Evolutionary conservation across 2,797 vertebrate genomes (phyloP).

Genomic region (Enteromius trimaculatus): DNA sequence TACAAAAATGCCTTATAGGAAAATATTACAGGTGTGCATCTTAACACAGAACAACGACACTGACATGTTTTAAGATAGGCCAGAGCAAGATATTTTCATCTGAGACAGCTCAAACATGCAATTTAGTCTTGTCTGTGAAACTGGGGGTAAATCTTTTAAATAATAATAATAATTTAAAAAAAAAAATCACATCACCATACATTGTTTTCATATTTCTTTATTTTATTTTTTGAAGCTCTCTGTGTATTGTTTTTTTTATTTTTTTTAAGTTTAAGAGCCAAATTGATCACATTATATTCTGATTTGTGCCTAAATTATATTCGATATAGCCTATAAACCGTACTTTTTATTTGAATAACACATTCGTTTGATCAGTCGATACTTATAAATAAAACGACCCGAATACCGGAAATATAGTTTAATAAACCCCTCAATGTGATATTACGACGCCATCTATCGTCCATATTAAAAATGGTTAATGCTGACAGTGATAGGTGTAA

Average conservation of each 20-base stretch:
- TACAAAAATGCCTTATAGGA: too few species aligned
- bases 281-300: background rate
- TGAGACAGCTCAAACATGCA: too few species aligned
- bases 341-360: background rate
- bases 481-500: background rate
- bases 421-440: slow-evolving; percentile 16
- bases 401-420: background rate
- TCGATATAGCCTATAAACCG: background rate
- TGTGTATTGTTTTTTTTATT: background rate
- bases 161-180: background rate
- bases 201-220: too few species aligned
- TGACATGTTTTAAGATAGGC: too few species aligned
- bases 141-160: background rate
- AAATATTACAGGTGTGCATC: too few species aligned
- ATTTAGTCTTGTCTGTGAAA: too few species aligned
- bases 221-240: background rate
- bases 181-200: background rate
- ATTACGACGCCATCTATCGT: slow-evolving; percentile 39
- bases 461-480: background rate
- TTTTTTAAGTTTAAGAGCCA: background rate
- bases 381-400: background rate
- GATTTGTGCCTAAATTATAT: background rate
- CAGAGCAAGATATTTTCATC: too few species aligned
- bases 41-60: too few species aligned
- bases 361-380: background rate